These are phyloP conservation scores for Pandemis heparana DNA, from an alignment of 2,888 invertebrate genomes.

Conservation along the genomic window DNA sequence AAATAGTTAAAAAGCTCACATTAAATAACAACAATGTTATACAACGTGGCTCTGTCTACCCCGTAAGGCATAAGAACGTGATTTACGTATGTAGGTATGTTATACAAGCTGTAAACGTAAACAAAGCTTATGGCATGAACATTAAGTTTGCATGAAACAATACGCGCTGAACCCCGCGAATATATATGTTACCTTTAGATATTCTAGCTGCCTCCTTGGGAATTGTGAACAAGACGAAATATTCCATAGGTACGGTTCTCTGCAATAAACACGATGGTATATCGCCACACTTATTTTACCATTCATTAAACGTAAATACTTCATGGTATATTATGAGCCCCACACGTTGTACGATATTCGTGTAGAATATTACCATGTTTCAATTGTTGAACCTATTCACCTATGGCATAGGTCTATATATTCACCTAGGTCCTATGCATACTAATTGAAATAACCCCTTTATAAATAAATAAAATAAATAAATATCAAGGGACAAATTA, in stretches of 20 bases:
- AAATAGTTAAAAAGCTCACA: not conserved
- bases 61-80: no score
- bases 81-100: not conserved
- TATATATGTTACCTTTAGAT: slow-evolving; percentile 32
- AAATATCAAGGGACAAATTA: no score
- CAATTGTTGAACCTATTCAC: no score
- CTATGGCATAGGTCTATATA: no score
- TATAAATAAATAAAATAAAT: no score
- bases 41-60: no score
- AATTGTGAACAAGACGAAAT: slow-evolving; percentile 37
- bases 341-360: no score
- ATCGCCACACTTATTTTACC: slow-evolving; percentile 32
- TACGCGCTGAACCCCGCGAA: slow-evolving; percentile 23
- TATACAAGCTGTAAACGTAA: slow-evolving; percentile 15
- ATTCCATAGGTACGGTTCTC: slow-evolving; percentile 23
- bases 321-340: not conserved
- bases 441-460: no score
- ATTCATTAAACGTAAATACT: slow-evolving; percentile 40
- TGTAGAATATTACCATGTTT: no score
- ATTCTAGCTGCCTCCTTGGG: slow-evolving; percentile 22
- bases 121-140: slow-evolving; percentile 38
- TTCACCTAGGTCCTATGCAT: no score
- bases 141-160: slow-evolving; percentile 42
- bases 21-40: slow-evolving; percentile 14
- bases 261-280: slow-evolving; percentile 26